Conservation (phyloP, 2,888 invertebrate species). For the Drosophila testacea region DNA sequence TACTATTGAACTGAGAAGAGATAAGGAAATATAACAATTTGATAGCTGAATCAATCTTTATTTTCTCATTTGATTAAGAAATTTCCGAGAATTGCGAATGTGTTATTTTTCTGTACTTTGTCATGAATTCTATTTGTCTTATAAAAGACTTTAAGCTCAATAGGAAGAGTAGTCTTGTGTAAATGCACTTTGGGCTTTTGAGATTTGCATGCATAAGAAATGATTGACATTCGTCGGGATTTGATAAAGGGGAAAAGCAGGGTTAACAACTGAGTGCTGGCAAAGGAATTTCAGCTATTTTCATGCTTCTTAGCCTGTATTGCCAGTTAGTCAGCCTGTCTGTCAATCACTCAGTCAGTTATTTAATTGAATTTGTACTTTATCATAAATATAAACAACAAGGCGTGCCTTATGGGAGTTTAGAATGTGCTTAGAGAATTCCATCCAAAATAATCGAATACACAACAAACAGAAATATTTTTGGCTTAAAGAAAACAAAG, state of each 20-base stretch:
- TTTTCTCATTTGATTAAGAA: no score
- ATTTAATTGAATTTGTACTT: constrained; percentile 9
- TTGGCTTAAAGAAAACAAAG: not conserved
- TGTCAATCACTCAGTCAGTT: not conserved
- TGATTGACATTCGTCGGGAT: constrained; percentile 38
- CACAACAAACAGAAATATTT: constrained; percentile 10
- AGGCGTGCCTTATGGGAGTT: not conserved
- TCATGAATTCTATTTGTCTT: not conserved
- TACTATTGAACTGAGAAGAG: not conserved
- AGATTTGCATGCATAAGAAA: constrained; percentile 67
- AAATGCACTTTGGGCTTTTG: constrained; percentile 56
- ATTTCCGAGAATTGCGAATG: no score
- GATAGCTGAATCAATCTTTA: no score
- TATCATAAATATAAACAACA: not conserved
- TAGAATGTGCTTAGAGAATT: not conserved
- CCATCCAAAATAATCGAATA: constrained; percentile 7
- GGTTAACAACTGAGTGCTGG: not conserved
- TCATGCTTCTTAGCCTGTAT: not conserved
- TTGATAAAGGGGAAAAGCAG: not conserved
- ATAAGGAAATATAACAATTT: no score
- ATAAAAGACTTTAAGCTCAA: not conserved
- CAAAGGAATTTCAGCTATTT: not conserved
- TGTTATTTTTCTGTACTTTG: not conserved
- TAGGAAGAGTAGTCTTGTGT: not conserved
- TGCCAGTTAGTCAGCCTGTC: constrained; percentile 1